Conservation (phyloP, 1,140 invertebrate genomes). For the Eulimnadia texana region DNA sequence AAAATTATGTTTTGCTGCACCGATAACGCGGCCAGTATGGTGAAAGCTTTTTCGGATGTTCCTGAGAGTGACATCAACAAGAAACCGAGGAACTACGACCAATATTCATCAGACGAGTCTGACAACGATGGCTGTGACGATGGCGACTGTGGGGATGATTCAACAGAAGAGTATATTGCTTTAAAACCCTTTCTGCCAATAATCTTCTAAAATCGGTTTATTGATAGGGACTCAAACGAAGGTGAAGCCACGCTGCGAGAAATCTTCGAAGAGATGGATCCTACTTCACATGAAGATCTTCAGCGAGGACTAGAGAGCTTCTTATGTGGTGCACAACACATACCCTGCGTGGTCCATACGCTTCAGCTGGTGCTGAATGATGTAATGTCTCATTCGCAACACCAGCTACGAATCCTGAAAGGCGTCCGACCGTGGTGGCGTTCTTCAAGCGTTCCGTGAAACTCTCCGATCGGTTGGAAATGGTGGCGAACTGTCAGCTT, state of each 20-base stretch:
- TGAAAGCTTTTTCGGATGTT: slow-evolving; percentile 6
- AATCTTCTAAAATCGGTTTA: too few species aligned
- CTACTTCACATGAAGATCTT: not conserved
- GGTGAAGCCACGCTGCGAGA: not conserved
- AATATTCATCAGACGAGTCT: not conserved
- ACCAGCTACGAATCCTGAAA: slow-evolving; percentile 3
- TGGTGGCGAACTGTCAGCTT: not conserved
- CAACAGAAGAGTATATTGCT: too few species aligned
- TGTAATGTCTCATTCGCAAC: not conserved
- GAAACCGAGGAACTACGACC: not conserved
- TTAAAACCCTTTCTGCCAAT: too few species aligned
- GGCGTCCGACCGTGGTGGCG: not conserved
- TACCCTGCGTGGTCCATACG: slow-evolving; percentile 6
- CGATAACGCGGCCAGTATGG: slow-evolving; percentile 4
- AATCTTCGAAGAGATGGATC: not conserved
- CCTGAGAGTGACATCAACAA: not conserved
- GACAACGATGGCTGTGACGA: not conserved
- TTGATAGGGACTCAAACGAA: too few species aligned
- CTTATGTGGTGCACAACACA: not conserved
- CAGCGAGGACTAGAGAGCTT: not conserved
- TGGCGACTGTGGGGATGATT: too few species aligned
- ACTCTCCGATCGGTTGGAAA: not conserved
- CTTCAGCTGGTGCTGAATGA: slow-evolving; percentile 3
- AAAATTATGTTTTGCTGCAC: not conserved
- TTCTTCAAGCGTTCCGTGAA: slow-evolving; percentile 2